These are phyloP conservation scores for Dicrurus megarhynchus DNA, from an alignment of 2,113 vertebrate species.

Conservation along the genomic window DNA sequence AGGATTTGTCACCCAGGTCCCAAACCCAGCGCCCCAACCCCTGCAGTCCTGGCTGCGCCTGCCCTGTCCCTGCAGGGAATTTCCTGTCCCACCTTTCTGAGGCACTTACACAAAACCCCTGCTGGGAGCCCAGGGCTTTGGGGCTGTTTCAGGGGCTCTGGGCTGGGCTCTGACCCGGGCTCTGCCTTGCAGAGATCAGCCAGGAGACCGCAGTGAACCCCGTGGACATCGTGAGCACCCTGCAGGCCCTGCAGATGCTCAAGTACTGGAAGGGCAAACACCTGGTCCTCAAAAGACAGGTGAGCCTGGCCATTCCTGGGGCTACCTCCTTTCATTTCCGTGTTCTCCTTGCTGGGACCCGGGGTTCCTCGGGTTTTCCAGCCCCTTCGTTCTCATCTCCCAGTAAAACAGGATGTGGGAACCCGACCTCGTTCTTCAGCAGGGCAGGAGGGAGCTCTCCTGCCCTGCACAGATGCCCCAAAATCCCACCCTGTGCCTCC, in stretches of 20 bases:
- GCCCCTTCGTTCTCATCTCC: background rate
- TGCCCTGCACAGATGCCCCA: background rate
- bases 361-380: background rate
- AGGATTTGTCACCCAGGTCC: background rate
- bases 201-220: conserved; percentile 98
- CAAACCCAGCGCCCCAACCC: background rate
- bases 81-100: background rate
- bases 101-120: fast-evolving
- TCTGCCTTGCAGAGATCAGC: conserved; percentile 86
- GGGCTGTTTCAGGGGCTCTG: background rate
- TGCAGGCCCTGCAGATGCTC: conserved; percentile 98
- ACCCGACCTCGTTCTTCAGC: too few species aligned
- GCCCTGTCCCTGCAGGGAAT: background rate
- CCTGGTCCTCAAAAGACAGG: conserved; percentile 96
- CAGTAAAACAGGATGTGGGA: fast-evolving
- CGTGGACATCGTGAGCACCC: conserved; percentile 96
- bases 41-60: fast-evolving
- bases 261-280: conserved; percentile 99
- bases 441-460: background rate
- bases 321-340: fast-evolving
- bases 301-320: background rate
- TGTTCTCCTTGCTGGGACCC: too few species aligned
- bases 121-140: background rate
- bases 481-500: background rate
- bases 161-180: fast-evolving